Conservation (phyloP, 2,797 vertebrate species). For the Acridotheres tristis region DNA sequence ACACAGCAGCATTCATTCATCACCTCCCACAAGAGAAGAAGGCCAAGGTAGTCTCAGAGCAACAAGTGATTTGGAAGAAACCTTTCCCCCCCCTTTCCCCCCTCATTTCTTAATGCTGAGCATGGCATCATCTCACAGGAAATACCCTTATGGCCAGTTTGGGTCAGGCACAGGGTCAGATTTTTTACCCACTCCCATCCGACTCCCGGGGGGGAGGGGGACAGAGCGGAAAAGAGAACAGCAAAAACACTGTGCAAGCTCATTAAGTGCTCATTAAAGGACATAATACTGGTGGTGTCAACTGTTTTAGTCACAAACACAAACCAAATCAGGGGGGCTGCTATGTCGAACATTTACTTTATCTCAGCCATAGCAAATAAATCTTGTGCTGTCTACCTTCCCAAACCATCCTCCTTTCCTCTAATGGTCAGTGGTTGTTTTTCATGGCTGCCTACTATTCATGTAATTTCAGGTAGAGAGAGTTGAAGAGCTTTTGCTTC, state of each 20-base stretch:
- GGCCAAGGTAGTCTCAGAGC: neutral
- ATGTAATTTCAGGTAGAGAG: neutral
- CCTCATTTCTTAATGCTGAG: neutral
- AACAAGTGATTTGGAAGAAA: neutral
- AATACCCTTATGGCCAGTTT: neutral
- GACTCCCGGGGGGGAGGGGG: neutral
- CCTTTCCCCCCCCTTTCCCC: rapidly evolving
- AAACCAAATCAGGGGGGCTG: neutral
- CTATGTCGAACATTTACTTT: neutral
- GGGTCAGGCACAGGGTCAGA: neutral
- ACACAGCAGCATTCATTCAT: neutral
- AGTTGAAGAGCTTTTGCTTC: neutral
- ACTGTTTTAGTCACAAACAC: neutral
- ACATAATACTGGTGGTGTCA: neutral
- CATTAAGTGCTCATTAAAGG: neutral
- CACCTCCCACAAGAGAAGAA: neutral
- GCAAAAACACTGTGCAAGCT: neutral
- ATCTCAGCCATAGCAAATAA: neutral
- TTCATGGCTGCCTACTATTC: neutral
- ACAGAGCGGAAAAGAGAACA: neutral
- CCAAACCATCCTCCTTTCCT: neutral
- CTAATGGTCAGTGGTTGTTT: neutral
- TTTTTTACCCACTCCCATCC: neutral
- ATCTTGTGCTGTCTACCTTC: neutral
- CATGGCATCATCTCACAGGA: neutral